phyloP scores from a whole-genome alignment of 2,797 vertebrate species.

The Eleutherodactylus coqui region DNA sequence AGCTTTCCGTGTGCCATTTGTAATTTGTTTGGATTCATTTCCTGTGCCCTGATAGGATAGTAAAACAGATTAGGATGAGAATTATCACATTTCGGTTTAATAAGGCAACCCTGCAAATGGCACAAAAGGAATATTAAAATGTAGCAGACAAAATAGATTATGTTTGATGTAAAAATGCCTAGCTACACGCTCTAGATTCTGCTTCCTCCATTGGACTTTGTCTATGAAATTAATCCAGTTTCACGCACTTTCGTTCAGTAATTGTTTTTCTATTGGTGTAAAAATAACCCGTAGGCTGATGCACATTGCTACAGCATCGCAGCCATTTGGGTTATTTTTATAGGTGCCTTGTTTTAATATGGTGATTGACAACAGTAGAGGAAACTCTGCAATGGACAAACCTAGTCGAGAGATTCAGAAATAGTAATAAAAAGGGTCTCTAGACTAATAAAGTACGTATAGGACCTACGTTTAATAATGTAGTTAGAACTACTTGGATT shows the following conservation, averaged over 20 bases:
- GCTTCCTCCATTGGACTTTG: conserved; percentile 9
- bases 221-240: not conserved
- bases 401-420: not conserved
- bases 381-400: too few relatives aligned
- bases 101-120: conserved; percentile 54
- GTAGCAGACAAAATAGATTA: conserved; percentile 25
- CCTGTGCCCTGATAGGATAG: conserved; percentile 64
- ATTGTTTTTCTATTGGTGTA: conserved; percentile 17
- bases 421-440: not conserved
- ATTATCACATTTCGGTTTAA: conserved; percentile 61
- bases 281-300: not conserved
- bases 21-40: conserved; percentile 63
- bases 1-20: conserved; percentile 63
- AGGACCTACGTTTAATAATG: not conserved
- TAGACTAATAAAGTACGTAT: not conserved
- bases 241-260: not conserved
- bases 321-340: not conserved
- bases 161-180: conserved; percentile 18
- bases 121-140: conserved; percentile 50
- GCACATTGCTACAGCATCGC: not conserved
- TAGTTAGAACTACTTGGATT: not conserved
- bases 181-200: not conserved
- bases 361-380: not conserved
- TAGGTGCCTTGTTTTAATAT: not conserved
- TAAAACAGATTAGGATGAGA: conserved; percentile 63